Percentiles rank a stretch among this genome's conserved stretches.
Conservation (phyloP, 2,113 vertebrate species). For the Felis chaus region DNA sequence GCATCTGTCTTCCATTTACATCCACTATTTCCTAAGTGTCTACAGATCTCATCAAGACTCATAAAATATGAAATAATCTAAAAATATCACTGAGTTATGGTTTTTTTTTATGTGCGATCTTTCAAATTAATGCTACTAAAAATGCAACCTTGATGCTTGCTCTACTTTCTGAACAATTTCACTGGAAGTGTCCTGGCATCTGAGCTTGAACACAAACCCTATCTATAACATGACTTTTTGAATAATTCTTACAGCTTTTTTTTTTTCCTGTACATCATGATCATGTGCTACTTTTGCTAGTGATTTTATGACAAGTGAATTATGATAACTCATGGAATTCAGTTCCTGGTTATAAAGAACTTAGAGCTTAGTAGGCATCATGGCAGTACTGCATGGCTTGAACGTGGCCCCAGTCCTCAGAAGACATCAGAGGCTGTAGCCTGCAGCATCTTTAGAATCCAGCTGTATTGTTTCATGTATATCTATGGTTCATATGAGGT, state of each 20-base stretch:
- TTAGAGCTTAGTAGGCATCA: not conserved
- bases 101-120: not conserved
- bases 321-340: too few relatives aligned
- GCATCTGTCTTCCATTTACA: not conserved
- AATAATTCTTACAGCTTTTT: not conserved
- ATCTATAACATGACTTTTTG: not conserved
- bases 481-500: not conserved
- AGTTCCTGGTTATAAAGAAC: not conserved
- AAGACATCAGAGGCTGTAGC: too few relatives aligned
- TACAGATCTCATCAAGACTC: not conserved
- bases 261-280: not conserved
- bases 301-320: not conserved
- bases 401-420: not conserved
- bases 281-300: not conserved
- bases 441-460: not conserved
- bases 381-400: too few relatives aligned
- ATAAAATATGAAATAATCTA: not conserved
- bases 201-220: not conserved
- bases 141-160: not conserved
- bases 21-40: not conserved
- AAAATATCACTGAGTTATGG: not conserved
- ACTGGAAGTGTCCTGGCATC: not conserved
- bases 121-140: not conserved
- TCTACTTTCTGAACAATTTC: not conserved
- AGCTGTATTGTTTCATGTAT: rapidly evolving